Percentiles rank a stretch among this genome's conserved stretches.
Evolutionary conservation across 2,797 vertebrate genomes (phyloP).

Genomic region (Falco rusticolus): DNA sequence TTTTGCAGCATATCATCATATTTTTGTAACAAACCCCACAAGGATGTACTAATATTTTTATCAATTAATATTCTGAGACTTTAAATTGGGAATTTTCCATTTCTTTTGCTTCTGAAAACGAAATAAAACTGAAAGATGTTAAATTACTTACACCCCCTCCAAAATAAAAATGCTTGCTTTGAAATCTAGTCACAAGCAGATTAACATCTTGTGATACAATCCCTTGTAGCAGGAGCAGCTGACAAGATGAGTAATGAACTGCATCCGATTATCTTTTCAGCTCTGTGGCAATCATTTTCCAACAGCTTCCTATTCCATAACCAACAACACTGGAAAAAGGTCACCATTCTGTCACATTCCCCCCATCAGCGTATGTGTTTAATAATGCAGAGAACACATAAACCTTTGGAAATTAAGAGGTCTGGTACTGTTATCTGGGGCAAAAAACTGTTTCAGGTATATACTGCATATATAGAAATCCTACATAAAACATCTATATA

Average conservation of each 20-base stretch:
- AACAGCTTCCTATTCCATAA: conserved; percentile 61
- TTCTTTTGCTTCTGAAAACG: conserved; percentile 42
- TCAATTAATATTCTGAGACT: conserved; percentile 32
- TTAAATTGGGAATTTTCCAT: conserved; percentile 39
- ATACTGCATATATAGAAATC: neutral
- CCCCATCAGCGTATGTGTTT: neutral
- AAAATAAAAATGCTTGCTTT: conserved; percentile 64
- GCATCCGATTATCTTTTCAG: conserved; percentile 75
- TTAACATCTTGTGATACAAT: conserved; percentile 73
- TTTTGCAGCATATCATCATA: neutral
- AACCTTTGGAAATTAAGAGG: neutral
- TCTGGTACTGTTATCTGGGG: neutral
- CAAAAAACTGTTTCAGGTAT: conserved; percentile 25
- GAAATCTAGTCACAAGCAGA: conserved; percentile 69
- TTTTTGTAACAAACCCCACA: conserved; percentile 25
- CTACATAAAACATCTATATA: neutral
- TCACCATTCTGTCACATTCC: neutral
- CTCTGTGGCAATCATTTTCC: conserved; percentile 62
- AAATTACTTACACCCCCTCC: conserved; percentile 52
- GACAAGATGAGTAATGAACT: conserved; percentile 72
- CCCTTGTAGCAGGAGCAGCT: conserved; percentile 67
- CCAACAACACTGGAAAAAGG: conserved; percentile 28
- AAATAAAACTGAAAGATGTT: conserved; percentile 33
- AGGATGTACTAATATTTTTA: conserved; percentile 55
- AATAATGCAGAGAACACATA: neutral